Percentiles rank a stretch among this genome's conserved stretches.
Conservation (phyloP, 2,113 vertebrate genomes). For the Xyliphius kryptos region DNA sequence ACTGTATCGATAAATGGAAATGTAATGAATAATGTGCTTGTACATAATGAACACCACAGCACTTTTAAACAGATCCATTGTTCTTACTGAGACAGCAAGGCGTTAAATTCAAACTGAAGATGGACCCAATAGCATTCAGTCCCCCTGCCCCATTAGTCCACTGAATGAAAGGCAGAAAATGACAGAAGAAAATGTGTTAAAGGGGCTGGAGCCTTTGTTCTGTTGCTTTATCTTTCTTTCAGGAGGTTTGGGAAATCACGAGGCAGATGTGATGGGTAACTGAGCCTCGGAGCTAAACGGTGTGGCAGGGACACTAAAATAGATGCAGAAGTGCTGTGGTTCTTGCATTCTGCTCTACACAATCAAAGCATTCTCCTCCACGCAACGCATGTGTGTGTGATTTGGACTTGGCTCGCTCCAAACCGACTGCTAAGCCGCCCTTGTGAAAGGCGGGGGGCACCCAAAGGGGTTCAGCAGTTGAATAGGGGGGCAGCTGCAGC, state of each 20-base stretch:
- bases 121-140: too few relatives aligned
- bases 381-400: conserved; percentile 50
- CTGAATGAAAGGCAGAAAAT: too few relatives aligned
- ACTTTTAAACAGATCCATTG: conserved; percentile 20
- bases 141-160: too few relatives aligned
- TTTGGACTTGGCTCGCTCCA: conserved; percentile 41
- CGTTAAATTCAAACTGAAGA: conserved; percentile 24
- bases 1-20: too few relatives aligned
- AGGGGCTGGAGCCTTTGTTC: too few relatives aligned
- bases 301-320: conserved; percentile 29
- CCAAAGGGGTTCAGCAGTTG: conserved; percentile 41
- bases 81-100: conserved; percentile 8
- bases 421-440: background rate
- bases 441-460: conserved; percentile 36
- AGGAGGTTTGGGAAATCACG: background rate
- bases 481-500: conserved; percentile 46
- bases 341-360: conserved; percentile 29
- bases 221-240: conserved; percentile 10
- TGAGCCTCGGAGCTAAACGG: conserved; percentile 16
- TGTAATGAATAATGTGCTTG: too few relatives aligned
- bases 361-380: conserved; percentile 38
- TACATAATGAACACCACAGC: too few relatives aligned
- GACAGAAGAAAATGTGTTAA: too few relatives aligned
- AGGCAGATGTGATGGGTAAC: conserved; percentile 20
- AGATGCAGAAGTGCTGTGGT: conserved; percentile 32